These are phyloP conservation scores for Lepidurus arcticus DNA, from an alignment of 1,140 invertebrate genomes.

Conservation along the genomic window DNA sequence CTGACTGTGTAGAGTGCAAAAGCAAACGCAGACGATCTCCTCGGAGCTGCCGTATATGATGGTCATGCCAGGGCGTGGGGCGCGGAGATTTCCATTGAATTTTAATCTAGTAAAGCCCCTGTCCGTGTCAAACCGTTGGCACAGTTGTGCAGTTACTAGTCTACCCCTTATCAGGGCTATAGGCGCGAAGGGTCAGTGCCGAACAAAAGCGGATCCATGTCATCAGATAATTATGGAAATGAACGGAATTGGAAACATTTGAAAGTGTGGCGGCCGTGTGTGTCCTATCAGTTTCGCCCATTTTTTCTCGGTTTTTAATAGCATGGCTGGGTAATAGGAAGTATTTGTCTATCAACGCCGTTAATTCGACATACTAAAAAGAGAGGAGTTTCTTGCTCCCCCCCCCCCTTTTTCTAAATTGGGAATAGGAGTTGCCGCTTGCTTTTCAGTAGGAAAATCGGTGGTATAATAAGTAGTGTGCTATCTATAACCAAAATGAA, in stretches of 20 bases:
- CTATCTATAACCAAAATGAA: neutral
- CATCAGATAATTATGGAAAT: constrained; percentile 13
- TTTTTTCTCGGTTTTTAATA: neutral
- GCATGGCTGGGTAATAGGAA: neutral
- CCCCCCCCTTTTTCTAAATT: neutral
- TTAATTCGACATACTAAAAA: neutral
- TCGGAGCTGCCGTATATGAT: too few species aligned
- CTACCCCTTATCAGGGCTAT: neutral
- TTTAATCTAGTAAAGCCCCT: neutral
- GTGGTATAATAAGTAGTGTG: neutral
- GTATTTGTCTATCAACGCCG: neutral
- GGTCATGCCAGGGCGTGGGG: neutral
- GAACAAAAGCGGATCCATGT: neutral
- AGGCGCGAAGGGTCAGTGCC: neutral
- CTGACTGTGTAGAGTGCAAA: neutral
- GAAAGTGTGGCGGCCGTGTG: neutral
- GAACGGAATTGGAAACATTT: constrained; percentile 1
- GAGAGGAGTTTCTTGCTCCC: neutral
- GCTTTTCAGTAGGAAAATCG: neutral
- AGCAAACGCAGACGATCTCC: neutral
- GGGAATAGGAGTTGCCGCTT: neutral
- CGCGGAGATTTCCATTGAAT: constrained; percentile 14
- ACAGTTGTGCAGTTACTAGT: neutral
- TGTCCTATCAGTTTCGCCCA: neutral
- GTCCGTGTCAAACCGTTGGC: neutral